These are phyloP conservation scores for Cryptocheilus praepositus DNA, from an alignment of 2,888 invertebrate genomes.

Conservation along the genomic window DNA sequence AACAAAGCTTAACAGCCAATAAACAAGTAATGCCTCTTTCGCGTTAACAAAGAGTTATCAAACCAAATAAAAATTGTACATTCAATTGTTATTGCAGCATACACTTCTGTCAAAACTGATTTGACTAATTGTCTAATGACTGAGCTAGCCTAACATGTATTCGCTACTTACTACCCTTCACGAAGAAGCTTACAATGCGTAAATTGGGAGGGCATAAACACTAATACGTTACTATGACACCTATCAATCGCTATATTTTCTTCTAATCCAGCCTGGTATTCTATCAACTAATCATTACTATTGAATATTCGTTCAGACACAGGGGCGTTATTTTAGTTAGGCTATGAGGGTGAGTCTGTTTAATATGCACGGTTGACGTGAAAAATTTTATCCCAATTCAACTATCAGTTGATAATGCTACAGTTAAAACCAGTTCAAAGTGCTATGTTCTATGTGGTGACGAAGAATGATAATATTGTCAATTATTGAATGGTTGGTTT, in stretches of 20 bases:
- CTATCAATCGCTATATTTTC: conserved; percentile 43
- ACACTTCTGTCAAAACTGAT: conserved; percentile 59
- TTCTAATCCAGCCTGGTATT: conserved; percentile 43
- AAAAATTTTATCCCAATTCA: too few species aligned
- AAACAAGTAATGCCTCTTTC: conserved; percentile 61
- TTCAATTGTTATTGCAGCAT: conserved; percentile 60
- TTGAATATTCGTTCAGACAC: conserved; percentile 44
- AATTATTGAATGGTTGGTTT: too few species aligned
- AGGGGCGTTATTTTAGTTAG: conserved; percentile 34
- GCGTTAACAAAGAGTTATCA: conserved; percentile 58
- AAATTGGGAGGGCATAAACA: conserved; percentile 44
- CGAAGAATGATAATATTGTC: too few species aligned
- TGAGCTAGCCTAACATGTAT: conserved; percentile 49
- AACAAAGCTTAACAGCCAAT: conserved; percentile 69
- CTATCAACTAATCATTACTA: conserved; percentile 43
- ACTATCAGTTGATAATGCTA: too few species aligned
- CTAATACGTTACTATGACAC: conserved; percentile 48
- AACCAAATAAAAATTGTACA: conserved; percentile 53
- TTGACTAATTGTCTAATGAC: conserved; percentile 44
- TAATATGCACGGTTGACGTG: conserved; percentile 31
- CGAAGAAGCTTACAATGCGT: conserved; percentile 42
- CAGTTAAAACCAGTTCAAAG: too few species aligned
- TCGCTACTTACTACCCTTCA: conserved; percentile 45
- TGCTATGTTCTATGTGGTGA: too few species aligned
- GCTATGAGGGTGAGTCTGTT: conserved; percentile 33